Base-by-base conservation (phyloP, 2,797 vertebrate species). In the Sebastes ruberrimus region DNA sequence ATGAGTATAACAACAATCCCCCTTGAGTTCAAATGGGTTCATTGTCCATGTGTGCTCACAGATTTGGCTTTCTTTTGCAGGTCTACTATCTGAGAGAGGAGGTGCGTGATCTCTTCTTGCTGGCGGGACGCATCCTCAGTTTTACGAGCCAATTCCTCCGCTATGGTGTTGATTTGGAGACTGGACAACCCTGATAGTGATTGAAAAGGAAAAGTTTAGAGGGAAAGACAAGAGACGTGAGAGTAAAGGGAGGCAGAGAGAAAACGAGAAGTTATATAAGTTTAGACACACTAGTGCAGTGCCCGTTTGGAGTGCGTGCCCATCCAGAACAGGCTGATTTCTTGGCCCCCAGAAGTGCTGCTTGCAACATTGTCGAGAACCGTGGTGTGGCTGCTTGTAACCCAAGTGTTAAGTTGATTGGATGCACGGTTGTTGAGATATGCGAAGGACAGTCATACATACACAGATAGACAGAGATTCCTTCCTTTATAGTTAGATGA, bases 71-170 rank as follows among this genome's bases (percentile, higher is more conserved):
- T 99, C 91, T 98, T 99, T 90, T 99, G 98, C 81, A 99, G 92
- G 81, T 99, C 98, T 0, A 99, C 98, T 20, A 99, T 98, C 82
- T 99, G 98, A 2, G 98, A 99, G 46, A 99, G 97, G 42, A 99
- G 96, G 89, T 99, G 97, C 0, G 98, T 99, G 93, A 99, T 99
- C 92, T 99, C 98, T 78, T 99, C 98, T 59, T 99, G 98, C 84
- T 99, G 98, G 0, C 98, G 96, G n/a, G 97, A 96, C 1, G 98
- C 97, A n/a, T 99, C 98, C 63, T 99, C 98, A 0, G 98, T 99
- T 94, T 99, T 99, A 85, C 97, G 98, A 55, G 97, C 97, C 93
- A 99, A 69, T 57, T 99, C 98, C 77, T 99, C 98, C 0, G 98
- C 97, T 83, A 99, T 97, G 65, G 92, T 92, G 28, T 96, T 96